A percentile compares a stretch with the other conserved stretches of the same genome.
These are phyloP conservation scores for Drosophila picticornis DNA, from an alignment of 2,888 invertebrate genomes.

Conservation along the genomic window DNA sequence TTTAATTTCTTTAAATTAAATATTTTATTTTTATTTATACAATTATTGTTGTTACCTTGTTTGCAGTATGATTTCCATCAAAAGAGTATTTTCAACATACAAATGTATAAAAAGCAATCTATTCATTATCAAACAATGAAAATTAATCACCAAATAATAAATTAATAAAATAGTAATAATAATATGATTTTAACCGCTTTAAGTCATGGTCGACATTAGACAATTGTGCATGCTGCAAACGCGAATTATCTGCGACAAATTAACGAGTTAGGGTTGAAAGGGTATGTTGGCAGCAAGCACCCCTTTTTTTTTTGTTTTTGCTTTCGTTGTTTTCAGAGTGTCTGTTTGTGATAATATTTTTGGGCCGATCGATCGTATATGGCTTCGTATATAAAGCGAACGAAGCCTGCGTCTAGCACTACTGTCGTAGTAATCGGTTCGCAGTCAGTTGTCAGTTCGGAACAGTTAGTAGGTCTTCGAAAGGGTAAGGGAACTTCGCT, in stretches of 20 bases:
- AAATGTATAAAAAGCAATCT: not conserved
- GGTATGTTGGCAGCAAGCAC: conserved; percentile 19
- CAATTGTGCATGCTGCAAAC: no score
- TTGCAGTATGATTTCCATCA: not conserved
- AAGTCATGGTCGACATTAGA: not conserved
- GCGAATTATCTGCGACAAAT: not conserved
- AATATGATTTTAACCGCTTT: not conserved
- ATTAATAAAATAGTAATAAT: not conserved
- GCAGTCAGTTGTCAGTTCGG: conserved; percentile 29
- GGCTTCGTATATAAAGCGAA: conserved; percentile 58
- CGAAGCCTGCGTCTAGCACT: conserved; percentile 31
- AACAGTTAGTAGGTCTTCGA: conserved; percentile 25
- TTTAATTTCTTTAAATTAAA: not conserved
- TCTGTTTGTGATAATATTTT: conserved; percentile 21
- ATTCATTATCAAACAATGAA: no score
- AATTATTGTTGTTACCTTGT: not conserved
- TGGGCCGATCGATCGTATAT: conserved; percentile 21
- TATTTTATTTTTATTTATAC: not conserved
- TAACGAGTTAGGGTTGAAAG: not conserved
- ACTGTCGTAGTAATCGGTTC: conserved; percentile 34
- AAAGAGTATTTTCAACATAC: not conserved
- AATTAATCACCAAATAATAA: not conserved
- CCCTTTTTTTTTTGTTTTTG: not conserved
- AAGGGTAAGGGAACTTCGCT: conserved; percentile 49
- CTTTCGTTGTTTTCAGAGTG: not conserved